A percentile compares a stretch with the other conserved stretches of the same genome.
phyloP scores from a whole-genome alignment of 2,888 invertebrate genomes.

The Coleophora deauratella region DNA sequence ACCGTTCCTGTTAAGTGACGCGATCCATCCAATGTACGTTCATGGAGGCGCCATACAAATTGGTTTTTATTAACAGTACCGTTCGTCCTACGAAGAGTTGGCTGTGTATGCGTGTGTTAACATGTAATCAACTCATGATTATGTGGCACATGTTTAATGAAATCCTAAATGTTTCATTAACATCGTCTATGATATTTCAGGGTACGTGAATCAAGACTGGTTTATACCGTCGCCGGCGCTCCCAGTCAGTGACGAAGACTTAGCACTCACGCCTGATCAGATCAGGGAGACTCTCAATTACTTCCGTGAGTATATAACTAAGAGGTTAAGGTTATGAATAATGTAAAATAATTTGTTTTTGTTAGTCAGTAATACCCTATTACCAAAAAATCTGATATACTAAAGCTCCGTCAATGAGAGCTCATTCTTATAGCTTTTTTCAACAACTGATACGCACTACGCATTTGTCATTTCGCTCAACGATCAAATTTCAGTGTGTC shows the following conservation, averaged over 20 bases:
- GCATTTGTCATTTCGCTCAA: too few species aligned
- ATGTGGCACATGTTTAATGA: too few species aligned
- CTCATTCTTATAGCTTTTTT: too few species aligned
- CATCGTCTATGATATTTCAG: slow-evolving; percentile 58
- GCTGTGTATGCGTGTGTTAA: neutral
- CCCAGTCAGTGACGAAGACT: slow-evolving; percentile 80
- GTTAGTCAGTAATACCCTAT: too few species aligned
- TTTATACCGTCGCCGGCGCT: slow-evolving; percentile 92
- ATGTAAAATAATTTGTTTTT: neutral
- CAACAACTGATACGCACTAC: neutral
- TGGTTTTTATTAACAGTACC: slow-evolving; percentile 21
- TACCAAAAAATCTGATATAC: too few species aligned
- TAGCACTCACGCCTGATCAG: slow-evolving; percentile 92
- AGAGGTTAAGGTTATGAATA: too few species aligned
- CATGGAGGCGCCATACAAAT: slow-evolving; percentile 18
- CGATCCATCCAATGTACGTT: slow-evolving; percentile 4
- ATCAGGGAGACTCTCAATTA: slow-evolving; percentile 97
- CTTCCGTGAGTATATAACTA: slow-evolving; percentile 86
- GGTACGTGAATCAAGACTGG: slow-evolving; percentile 95
- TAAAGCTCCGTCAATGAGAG: too few species aligned
- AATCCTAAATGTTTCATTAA: too few species aligned
- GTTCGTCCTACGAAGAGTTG: neutral
- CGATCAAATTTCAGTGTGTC: too few species aligned
- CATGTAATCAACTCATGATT: too few species aligned
- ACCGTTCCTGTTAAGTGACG: slow-evolving; percentile 39